Conservation (phyloP, 1,140 invertebrate genomes). For the Rhopalosiphum maidis region DNA sequence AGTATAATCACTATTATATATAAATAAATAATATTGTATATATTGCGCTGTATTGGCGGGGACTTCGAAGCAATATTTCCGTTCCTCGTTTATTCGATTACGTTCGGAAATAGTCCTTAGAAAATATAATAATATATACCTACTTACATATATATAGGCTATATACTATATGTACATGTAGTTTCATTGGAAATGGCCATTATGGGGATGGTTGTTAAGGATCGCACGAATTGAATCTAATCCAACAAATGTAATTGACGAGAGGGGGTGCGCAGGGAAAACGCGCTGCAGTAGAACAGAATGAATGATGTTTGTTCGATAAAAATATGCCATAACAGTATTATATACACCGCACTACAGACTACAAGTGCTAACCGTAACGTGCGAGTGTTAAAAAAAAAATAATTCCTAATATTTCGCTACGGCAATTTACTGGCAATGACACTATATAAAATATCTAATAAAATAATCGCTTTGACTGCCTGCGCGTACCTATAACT, state of each 20-base stretch:
- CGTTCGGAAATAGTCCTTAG: background rate
- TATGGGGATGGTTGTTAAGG: background rate
- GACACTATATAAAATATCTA: background rate
- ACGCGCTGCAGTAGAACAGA: background rate
- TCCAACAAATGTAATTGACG: conserved; percentile 9
- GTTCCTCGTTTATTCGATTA: background rate
- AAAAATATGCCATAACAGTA: background rate
- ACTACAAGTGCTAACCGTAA: background rate
- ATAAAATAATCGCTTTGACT: background rate
- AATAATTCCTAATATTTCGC: background rate
- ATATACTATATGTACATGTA: no score
- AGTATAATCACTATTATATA: background rate
- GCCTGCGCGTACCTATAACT: no score
- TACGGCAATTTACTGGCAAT: background rate
- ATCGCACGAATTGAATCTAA: conserved; percentile 1
- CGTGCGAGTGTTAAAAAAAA: background rate
- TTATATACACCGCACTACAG: background rate
- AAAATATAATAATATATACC: background rate
- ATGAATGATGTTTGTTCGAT: background rate
- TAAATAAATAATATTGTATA: background rate
- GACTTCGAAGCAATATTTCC: background rate
- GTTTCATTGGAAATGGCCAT: background rate
- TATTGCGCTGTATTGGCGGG: background rate
- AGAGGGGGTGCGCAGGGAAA: background rate
- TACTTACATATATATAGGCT: no score